Percentiles rank a stretch among this genome's conserved stretches.
phyloP scores from a whole-genome alignment of 1,140 invertebrate genomes.

The Orius laevigatus region DNA sequence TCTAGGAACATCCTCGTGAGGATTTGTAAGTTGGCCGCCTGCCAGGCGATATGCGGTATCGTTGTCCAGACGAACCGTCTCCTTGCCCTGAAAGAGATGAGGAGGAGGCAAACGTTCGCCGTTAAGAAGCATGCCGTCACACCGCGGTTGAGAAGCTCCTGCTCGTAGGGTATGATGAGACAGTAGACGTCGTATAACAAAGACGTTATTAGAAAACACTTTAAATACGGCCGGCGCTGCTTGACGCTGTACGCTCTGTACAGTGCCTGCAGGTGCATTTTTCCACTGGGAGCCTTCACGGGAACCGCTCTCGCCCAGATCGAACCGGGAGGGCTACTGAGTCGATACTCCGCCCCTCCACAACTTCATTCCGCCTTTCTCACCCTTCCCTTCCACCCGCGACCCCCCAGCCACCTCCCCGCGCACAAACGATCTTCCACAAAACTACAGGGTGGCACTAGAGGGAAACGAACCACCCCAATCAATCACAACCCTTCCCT shows the following conservation, averaged over 20 bases:
- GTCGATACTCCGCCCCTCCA: constrained; percentile 13
- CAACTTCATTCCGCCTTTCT: constrained; percentile 9
- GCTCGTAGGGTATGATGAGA: constrained; percentile 37
- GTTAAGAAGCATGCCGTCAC: constrained; percentile 34
- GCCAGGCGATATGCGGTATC: constrained; percentile 43
- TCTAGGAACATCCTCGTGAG: constrained; percentile 37
- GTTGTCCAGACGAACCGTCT: constrained; percentile 31
- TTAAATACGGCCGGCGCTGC: constrained; percentile 57
- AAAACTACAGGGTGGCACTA: neutral
- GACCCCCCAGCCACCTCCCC: neutral
- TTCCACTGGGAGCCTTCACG: constrained; percentile 4
- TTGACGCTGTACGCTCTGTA: constrained; percentile 59
- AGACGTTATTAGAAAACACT: constrained; percentile 51
- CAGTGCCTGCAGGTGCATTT: constrained; percentile 24
- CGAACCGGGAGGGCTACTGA: constrained; percentile 17
- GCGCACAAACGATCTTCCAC: neutral
- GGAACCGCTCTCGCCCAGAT: constrained; percentile 16
- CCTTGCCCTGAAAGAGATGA: constrained; percentile 31
- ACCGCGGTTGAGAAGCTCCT: constrained; percentile 26
- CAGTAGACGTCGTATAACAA: constrained; percentile 49
- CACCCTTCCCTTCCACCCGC: constrained; percentile 1
- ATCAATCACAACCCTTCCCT: constrained; percentile 12
- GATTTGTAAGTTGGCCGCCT: constrained; percentile 40
- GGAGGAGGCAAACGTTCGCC: constrained; percentile 33
- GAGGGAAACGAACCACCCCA: constrained; percentile 16